Evolutionary conservation across 2,888 invertebrate species (phyloP).

Genomic region (Athalia rosae): DNA sequence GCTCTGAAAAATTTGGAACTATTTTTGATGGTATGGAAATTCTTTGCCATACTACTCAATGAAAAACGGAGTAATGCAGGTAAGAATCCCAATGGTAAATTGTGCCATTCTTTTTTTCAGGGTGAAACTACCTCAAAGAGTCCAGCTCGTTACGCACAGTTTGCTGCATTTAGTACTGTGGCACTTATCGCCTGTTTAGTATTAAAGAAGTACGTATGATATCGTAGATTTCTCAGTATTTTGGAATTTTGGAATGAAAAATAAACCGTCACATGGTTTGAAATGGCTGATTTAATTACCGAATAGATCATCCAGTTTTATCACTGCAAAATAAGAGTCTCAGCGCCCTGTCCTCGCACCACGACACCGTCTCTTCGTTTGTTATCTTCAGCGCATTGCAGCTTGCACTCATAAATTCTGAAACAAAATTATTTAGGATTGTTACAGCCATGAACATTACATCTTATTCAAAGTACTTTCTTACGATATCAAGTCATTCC

Average conservation of each 20-base stretch:
- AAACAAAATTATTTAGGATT: constrained; percentile 62
- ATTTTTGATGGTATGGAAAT: neutral
- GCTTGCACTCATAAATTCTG: constrained; percentile 77
- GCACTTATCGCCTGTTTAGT: too few species aligned
- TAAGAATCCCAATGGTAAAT: too few species aligned
- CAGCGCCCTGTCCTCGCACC: constrained; percentile 78
- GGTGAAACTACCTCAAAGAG: too few species aligned
- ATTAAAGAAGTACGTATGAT: too few species aligned
- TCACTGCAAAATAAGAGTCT: constrained; percentile 77
- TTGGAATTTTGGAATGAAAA: neutral
- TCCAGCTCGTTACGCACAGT: too few species aligned
- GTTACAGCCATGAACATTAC: neutral
- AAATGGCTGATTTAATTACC: neutral
- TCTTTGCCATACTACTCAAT: too few species aligned
- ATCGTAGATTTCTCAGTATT: neutral
- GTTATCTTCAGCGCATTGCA: constrained; percentile 75
- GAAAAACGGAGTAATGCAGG: too few species aligned
- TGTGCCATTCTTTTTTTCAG: neutral
- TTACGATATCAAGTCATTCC: constrained; percentile 64
- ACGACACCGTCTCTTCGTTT: constrained; percentile 76
- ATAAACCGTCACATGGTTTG: neutral
- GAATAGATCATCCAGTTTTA: neutral
- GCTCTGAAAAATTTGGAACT: constrained; percentile 49
- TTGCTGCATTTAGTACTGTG: too few species aligned
- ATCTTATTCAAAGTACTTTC: constrained; percentile 24